Evolutionary conservation across 2,113 vertebrate genomes (phyloP).

Genomic region (Solenodon paradoxus): DNA sequence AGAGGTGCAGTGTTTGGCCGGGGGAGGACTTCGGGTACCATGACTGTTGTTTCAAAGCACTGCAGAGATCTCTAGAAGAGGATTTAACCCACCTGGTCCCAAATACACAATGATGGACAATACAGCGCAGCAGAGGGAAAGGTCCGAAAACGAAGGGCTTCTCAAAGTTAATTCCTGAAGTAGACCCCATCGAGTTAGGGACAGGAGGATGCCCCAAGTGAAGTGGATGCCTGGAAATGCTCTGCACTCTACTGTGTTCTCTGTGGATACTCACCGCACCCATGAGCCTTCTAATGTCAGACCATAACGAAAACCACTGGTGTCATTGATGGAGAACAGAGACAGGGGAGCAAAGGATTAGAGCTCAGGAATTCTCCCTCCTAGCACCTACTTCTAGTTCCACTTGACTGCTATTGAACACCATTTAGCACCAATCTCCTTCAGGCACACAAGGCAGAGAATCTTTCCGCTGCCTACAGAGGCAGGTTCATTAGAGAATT

Average conservation of each 20-base stretch:
- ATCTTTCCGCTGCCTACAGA: background rate
- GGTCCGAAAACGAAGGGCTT: background rate
- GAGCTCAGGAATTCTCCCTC: background rate
- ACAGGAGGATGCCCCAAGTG: background rate
- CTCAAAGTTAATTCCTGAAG: background rate
- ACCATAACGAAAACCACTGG: background rate
- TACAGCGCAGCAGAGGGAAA: background rate
- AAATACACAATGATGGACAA: no score
- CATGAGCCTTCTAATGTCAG: background rate
- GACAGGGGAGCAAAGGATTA: background rate
- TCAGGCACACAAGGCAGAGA: background rate
- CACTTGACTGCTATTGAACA: background rate
- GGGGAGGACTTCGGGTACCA: background rate
- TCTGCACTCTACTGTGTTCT: accelerated
- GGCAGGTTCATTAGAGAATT: constrained; percentile 4
- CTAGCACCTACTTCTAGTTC: background rate
- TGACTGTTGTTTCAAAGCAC: background rate
- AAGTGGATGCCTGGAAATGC: background rate
- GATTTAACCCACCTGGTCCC: background rate
- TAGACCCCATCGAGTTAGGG: background rate
- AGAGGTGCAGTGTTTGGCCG: background rate
- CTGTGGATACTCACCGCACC: background rate
- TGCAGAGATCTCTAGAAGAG: background rate
- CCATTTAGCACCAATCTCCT: background rate
- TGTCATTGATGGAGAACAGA: background rate